Percentiles rank a stretch among this genome's conserved stretches.
Conservation (phyloP, 2,113 vertebrate genomes). For the Ameiurus melas region DNA sequence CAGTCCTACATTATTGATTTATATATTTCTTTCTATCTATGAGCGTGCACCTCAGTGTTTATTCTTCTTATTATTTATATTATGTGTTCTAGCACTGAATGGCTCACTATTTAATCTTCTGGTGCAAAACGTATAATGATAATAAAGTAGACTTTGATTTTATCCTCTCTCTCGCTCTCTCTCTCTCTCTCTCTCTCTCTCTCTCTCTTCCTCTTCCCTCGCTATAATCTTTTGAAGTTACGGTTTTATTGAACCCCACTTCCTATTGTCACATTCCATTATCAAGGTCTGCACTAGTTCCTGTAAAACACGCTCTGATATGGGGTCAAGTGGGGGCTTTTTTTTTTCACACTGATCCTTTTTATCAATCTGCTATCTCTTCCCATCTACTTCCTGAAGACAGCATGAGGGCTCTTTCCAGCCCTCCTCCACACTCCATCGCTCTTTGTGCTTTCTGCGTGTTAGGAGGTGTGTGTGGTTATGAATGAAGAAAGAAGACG, state of each 20-base stretch:
- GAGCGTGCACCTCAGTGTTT: neutral
- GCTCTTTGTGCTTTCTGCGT: conserved; percentile 28
- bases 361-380: conserved; percentile 57
- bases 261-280: conserved; percentile 33
- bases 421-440: conserved; percentile 41
- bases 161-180: conserved; percentile 45
- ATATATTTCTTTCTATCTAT: neutral
- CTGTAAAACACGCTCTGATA: conserved; percentile 40
- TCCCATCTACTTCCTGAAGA: conserved; percentile 65
- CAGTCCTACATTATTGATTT: neutral
- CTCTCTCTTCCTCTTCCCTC: conserved; percentile 46
- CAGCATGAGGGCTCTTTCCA: conserved; percentile 63
- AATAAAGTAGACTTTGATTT: neutral
- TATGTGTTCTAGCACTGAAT: neutral
- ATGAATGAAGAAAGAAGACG: conserved; percentile 44
- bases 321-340: conserved; percentile 4
- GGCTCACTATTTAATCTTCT: neutral
- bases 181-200: conserved; percentile 55
- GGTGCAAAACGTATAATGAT: neutral
- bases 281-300: conserved; percentile 40
- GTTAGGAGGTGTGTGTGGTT: conserved; percentile 31
- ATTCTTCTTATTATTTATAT: neutral
- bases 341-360: conserved; percentile 14
- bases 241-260: conserved; percentile 30
- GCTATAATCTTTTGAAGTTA: conserved; percentile 39